phyloP scores from a whole-genome alignment of 2,113 vertebrate genomes.

The Chaenogobius annularis region DNA sequence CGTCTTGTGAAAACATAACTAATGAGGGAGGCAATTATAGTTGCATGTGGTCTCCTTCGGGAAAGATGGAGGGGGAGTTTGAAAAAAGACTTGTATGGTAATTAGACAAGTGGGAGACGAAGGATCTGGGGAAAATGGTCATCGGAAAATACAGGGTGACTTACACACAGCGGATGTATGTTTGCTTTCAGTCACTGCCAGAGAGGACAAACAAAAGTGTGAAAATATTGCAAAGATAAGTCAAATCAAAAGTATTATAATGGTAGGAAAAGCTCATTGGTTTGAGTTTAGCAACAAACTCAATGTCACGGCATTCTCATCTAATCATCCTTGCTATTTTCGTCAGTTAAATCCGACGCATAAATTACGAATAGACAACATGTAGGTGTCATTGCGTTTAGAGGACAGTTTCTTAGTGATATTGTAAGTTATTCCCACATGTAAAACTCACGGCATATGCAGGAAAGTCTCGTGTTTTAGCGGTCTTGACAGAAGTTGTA shows the following conservation, averaged over 20 bases:
- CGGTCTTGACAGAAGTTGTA: neutral
- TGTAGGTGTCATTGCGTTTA: conserved; percentile 85
- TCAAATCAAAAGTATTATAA: conserved; percentile 50
- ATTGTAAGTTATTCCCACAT: conserved; percentile 35
- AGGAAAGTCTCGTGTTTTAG: conserved; percentile 38
- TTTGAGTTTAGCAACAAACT: conserved; percentile 86
- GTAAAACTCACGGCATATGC: conserved; percentile 14
- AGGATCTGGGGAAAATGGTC: conserved; percentile 68
- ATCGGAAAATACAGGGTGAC: conserved; percentile 57
- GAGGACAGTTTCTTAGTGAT: conserved; percentile 37
- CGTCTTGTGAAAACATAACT: conserved; percentile 81
- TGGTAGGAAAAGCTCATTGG: conserved; percentile 18
- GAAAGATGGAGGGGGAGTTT: conserved; percentile 70
- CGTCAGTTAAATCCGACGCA: conserved; percentile 80
- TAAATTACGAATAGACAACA: conserved; percentile 54
- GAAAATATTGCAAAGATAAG: conserved; percentile 42
- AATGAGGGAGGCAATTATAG: conserved; percentile 84
- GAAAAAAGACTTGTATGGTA: conserved; percentile 72
- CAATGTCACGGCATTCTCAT: conserved; percentile 85
- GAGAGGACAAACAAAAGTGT: conserved; percentile 55
- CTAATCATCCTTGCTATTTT: conserved; percentile 90
- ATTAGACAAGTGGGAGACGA: conserved; percentile 70
- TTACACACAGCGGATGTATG: conserved; percentile 42
- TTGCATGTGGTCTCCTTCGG: conserved; percentile 79
- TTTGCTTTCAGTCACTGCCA: conserved; percentile 54